Base-by-base conservation (phyloP, 2,888 invertebrate species). In the Ctenicera cuprea region DNA sequence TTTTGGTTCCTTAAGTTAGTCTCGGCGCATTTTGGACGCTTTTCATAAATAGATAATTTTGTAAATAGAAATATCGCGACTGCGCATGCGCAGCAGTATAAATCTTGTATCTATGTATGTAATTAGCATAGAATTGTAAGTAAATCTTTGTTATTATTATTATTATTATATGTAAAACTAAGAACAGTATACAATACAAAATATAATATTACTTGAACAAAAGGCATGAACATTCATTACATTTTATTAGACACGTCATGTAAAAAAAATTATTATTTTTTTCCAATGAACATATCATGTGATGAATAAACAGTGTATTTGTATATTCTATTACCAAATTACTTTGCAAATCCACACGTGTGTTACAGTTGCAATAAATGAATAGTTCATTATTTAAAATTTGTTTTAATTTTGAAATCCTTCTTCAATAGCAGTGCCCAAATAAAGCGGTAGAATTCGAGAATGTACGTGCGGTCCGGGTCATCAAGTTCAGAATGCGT, bases 331-430 rank as follows among this genome's bases (percentile, higher is more conserved):
- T 73, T 73, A 68, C 50, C 66, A 71, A 68, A 71, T 71, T 71
- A 69, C 73, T 78, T 77, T 77, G 73, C 73, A 38, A 74, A 79
- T 74, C 74, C 50, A 71, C 74, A 85, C 85, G 86, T 87, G 86
- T 87, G 87, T 86, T 85, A 84, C 83, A 82, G 84, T 84, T 87
- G 87, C 87, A 87, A 87, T 87, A 87, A 87, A 86, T 85, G 85
- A 86, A 84, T 86, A 85, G 86, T 86, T 87, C 85, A 86, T 86
- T 87, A 86, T 85, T 86, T 83, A 82, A 64, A 71, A 45, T 57
- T 30, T 61, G 65, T 74, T 70, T 57, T 66, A 33, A 64, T 68
- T 67, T 54, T 0, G n/a, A 18, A 26, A 20, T 2, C 30, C 26
- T n/a, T 30, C 3, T 12, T n/a, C n/a, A n/a, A n/a, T n/a, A n/a